These are phyloP conservation scores for Alfaro cultratus DNA, from an alignment of 2,797 vertebrate species.

Conservation along the genomic window DNA sequence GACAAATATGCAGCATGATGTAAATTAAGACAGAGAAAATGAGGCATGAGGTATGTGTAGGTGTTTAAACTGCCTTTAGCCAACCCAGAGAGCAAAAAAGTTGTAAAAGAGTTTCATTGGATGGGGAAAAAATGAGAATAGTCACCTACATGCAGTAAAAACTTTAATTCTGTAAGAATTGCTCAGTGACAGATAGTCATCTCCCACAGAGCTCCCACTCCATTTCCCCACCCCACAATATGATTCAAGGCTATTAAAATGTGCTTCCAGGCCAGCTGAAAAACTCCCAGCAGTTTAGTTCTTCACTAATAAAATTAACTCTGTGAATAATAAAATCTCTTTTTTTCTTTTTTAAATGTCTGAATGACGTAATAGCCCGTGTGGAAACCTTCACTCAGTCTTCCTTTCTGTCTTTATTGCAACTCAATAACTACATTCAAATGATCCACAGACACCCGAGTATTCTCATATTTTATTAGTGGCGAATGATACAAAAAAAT, in stretches of 20 bases:
- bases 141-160: slow-evolving; percentile 29
- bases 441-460: slow-evolving; percentile 46
- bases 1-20: slow-evolving; percentile 36
- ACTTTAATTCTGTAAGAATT: slow-evolving; percentile 41
- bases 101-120: slow-evolving; percentile 7
- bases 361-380: slow-evolving; percentile 33
- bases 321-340: slow-evolving; percentile 66
- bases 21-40: slow-evolving; percentile 38
- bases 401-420: slow-evolving; percentile 43
- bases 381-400: slow-evolving; percentile 40
- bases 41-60: slow-evolving; percentile 14
- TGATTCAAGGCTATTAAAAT: slow-evolving; percentile 69
- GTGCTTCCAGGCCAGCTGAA: slow-evolving; percentile 66
- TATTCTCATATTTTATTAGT: slow-evolving; percentile 12
- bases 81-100: slow-evolving; percentile 15
- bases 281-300: slow-evolving; percentile 63
- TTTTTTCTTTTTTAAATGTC: slow-evolving; percentile 54
- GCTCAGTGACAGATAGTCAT: slow-evolving; percentile 20
- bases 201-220: slow-evolving; percentile 52
- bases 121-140: neutral
- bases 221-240: slow-evolving; percentile 55
- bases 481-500: slow-evolving; percentile 16
- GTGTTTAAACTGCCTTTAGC: slow-evolving; percentile 1
- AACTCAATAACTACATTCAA: slow-evolving; percentile 62
- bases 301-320: slow-evolving; percentile 67